A percentile compares a stretch with the other conserved stretches of the same genome.
Evolutionary conservation across 2,888 invertebrate genomes (phyloP).

Genomic region (Synanthedon vespiformis): DNA sequence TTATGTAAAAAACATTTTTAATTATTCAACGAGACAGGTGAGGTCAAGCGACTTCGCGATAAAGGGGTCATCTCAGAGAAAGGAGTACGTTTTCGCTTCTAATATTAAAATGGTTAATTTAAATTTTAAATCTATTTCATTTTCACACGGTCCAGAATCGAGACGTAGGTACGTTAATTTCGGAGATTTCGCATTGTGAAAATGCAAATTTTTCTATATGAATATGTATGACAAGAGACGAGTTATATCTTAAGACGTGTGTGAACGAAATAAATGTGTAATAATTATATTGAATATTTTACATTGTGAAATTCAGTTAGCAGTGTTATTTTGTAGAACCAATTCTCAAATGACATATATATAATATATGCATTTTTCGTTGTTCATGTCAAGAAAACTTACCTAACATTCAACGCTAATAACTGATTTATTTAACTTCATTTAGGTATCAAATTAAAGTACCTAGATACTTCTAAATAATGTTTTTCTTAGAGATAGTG

Average conservation of each 20-base stretch:
- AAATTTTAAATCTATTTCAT: conserved; percentile 35
- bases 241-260: background rate
- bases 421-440: too few species aligned
- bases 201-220: background rate
- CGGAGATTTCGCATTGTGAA: background rate
- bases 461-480: too few species aligned
- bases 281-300: too few species aligned
- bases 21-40: conserved; percentile 44
- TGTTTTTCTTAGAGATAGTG: too few species aligned
- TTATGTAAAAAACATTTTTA: conserved; percentile 23
- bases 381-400: too few species aligned
- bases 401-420: too few species aligned
- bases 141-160: conserved; percentile 24
- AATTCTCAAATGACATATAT: too few species aligned
- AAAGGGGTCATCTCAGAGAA: conserved; percentile 41
- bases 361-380: too few species aligned
- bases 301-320: too few species aligned
- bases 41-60: conserved; percentile 32
- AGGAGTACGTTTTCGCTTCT: conserved; percentile 8
- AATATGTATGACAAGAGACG: background rate
- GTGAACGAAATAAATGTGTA: background rate
- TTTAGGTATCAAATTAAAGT: too few species aligned
- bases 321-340: too few species aligned
- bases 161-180: background rate
- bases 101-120: conserved; percentile 19